Base-by-base conservation (phyloP, 2,797 vertebrate genomes). In the Sebastes hopkinsi region DNA sequence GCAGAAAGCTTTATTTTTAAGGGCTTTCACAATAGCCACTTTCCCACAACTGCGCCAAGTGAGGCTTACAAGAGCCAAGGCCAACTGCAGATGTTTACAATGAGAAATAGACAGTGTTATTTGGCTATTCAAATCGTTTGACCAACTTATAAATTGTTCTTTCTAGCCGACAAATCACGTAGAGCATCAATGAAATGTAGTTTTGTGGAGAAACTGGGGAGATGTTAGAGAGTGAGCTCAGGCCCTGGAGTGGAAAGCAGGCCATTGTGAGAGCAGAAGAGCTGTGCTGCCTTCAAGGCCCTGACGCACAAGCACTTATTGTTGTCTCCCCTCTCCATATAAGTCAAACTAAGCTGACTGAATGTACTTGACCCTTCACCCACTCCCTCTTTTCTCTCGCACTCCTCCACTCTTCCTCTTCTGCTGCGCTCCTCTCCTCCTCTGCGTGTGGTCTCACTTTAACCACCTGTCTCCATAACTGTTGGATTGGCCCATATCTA, bases 291-390 rank as follows among this genome's bases (percentile, higher is more conserved):
- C 87, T 86, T 72, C 65, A 75, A 88, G 81, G 71, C 60, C 66
- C 76, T 73, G 65, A 82, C 83, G 88, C 77, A 90, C 85, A 91
- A 91, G 89, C 74, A 85, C 89, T 88, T 90, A 89, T 91, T 94
- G 90, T 92, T 91, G 87, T 91, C 78, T 81, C 85, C 73, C 58
- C 80, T 89, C 83, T 88, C 81, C 77, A 88, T 88, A 87, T 89
- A 93, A 92, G 93, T 94, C 92, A 94, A 90, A 88, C 88, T 91
- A 89, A 92, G 85, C 87, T 92, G 91, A 91, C 87, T 93, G 89
- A 89, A 93, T 94, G 87, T 92, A 91, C 93, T 92, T 94, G 88
- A 92, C 92, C 92, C 79, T 78, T 91, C 88, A 89, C 88, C 91
- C 75, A 67, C 84, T 87, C 83, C 80, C 84, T 86, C 76, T 42